phyloP scores from a whole-genome alignment of 2,113 vertebrate species.

The Agelaius tricolor region DNA sequence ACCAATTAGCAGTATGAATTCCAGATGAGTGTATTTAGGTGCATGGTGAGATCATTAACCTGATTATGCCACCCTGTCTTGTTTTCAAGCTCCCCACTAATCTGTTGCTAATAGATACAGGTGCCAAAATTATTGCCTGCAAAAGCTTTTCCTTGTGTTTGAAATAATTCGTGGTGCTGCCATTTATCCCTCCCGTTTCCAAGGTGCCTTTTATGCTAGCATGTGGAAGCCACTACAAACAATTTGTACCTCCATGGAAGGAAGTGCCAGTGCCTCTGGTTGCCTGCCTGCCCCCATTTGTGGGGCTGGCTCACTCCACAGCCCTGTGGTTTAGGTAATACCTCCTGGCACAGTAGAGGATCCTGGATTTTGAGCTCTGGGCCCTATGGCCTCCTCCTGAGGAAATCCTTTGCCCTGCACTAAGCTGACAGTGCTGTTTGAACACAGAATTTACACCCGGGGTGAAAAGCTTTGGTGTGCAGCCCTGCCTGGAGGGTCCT shows the following conservation, averaged over 20 bases:
- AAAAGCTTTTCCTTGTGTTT: neutral
- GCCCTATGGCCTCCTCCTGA: neutral
- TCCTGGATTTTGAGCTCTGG: neutral
- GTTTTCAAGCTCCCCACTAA: neutral
- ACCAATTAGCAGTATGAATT: conserved; percentile 2
- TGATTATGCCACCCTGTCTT: neutral
- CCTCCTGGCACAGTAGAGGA: neutral
- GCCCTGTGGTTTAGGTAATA: neutral
- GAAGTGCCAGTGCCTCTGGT: neutral
- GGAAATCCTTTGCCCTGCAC: neutral
- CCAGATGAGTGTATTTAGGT: neutral
- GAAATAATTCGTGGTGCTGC: neutral
- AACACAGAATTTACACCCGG: neutral
- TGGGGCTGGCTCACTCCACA: neutral
- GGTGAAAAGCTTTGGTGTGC: neutral
- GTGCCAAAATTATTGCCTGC: neutral
- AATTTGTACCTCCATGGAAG: neutral
- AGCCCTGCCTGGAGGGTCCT: neutral
- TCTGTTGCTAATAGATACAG: conserved; percentile 2
- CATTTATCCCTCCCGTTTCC: neutral
- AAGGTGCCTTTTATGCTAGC: neutral
- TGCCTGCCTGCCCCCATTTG: neutral
- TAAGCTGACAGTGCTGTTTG: neutral
- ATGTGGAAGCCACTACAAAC: neutral
- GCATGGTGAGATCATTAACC: neutral